Base-by-base conservation (phyloP, 2,797 vertebrate genomes). In the Galaxias olidus region DNA sequence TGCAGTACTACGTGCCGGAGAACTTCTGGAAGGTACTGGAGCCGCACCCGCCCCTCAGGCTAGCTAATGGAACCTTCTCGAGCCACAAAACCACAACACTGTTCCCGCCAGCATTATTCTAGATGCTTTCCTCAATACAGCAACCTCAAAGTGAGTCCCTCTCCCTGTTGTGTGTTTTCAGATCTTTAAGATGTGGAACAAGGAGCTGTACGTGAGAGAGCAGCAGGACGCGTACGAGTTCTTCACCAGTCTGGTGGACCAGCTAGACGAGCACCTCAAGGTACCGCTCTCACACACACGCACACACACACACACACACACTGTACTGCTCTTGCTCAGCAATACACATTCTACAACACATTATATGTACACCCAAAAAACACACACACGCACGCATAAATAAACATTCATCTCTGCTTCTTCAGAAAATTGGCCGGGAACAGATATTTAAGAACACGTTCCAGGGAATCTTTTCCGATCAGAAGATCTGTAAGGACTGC, bases 151-250 rank as follows among this genome's bases (percentile, higher is more conserved):
- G 60, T 1, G 42, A 12, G 6, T 30, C 6, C 1, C 5, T 8
- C 44, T 62, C 54, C 44, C 5, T 41, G 7, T 14, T 49, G n/a
- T 48, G 12, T 3, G 63, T 41, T 4, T n/a, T 13, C 71, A 99
- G 98, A 99, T 99, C 81, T 99, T 99, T 87, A 99, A 98, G 88
- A 98, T 99, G 96, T 99, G 98, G 98, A 99, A 99, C 88, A 98
- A 96, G 68, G 97, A 98, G 79, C 84, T 99, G 50, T 98, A 97
- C 45, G 97, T 99, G 8, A 88, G 98, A 74, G 98, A 99, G 66
- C 98, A 99, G 65, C 98, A 99, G 77, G 98, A 99, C 73, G 98
- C 98, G 0, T 99, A 99, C 19, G 98, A 99, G 81, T 99, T 99
- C 89, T 99, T 99, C 84, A 99, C 98, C 48, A 99, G 97, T 76